A percentile compares a stretch with the other conserved stretches of the same genome.
Evolutionary conservation across 2,888 invertebrate species (phyloP).

Genomic region (Drosophila subsilvestris): DNA sequence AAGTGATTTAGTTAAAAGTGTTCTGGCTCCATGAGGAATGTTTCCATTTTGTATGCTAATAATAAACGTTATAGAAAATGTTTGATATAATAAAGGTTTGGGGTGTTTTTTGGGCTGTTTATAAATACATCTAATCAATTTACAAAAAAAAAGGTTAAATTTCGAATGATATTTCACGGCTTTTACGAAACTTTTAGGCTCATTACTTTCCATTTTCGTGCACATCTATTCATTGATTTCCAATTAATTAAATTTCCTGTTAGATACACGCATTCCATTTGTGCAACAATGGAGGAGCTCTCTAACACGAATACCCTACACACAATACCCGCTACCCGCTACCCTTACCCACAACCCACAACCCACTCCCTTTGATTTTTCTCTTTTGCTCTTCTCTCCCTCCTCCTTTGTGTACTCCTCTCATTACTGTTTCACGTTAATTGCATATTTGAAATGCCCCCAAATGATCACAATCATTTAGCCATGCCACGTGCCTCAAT

Average conservation of each 20-base stretch:
- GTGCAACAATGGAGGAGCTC: neutral
- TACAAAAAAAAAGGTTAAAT: no score
- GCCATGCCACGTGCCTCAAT: slow-evolving; percentile 66
- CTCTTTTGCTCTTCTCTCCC: neutral
- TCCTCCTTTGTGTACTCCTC: slow-evolving; percentile 17
- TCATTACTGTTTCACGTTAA: slow-evolving; percentile 54
- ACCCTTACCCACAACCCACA: no score
- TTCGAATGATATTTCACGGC: neutral
- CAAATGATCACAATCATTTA: slow-evolving; percentile 68
- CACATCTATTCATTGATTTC: neutral
- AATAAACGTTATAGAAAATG: no score
- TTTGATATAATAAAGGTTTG: no score
- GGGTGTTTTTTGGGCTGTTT: no score
- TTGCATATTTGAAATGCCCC: slow-evolving; percentile 65
- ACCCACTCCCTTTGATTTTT: no score
- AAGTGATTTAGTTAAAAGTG: neutral
- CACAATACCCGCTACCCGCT: no score
- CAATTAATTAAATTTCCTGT: slow-evolving; percentile 17
- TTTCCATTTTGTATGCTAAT: no score
- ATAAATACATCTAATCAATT: no score
- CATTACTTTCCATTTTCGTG: neutral
- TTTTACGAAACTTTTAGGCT: neutral
- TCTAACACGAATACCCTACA: no score
- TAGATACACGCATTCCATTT: neutral
- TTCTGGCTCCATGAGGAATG: no score